phyloP scores from a whole-genome alignment of 2,888 invertebrate species.

The Disparrhopalites patrizii region DNA sequence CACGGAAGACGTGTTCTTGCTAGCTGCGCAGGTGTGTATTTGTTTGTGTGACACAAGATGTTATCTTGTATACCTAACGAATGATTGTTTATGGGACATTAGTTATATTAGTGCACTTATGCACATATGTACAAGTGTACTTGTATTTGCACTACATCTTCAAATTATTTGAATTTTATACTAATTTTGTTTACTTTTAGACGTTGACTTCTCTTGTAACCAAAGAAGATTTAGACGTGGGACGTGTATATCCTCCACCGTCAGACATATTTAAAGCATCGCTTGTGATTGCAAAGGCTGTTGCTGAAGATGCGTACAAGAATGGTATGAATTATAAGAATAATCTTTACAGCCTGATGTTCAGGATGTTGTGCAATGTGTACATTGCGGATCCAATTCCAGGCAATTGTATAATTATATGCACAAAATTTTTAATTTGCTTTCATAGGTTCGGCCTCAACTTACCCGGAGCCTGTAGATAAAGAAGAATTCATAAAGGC shows the following conservation, averaged over 20 bases:
- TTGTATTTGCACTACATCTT: too few species aligned
- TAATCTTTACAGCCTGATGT: neutral
- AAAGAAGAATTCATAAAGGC: slow-evolving; percentile 66
- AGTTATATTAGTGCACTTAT: too few species aligned
- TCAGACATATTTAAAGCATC: slow-evolving; percentile 80
- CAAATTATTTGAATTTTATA: slow-evolving; percentile 1
- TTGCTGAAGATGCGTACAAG: slow-evolving; percentile 84
- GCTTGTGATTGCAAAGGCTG: slow-evolving; percentile 77
- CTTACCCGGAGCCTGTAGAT: slow-evolving; percentile 79
- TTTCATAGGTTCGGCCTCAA: slow-evolving; percentile 66
- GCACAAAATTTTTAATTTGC: neutral
- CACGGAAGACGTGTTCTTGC: slow-evolving; percentile 86
- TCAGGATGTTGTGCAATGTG: neutral
- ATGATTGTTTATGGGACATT: too few species aligned
- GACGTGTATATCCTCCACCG: slow-evolving; percentile 90
- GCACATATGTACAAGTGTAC: too few species aligned
- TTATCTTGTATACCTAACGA: too few species aligned
- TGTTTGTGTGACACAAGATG: too few species aligned
- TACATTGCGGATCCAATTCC: too few species aligned
- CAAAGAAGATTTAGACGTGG: slow-evolving; percentile 72
- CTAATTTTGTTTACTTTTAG: slow-evolving; percentile 54
- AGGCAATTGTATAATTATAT: too few species aligned
- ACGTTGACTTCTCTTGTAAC: slow-evolving; percentile 79
- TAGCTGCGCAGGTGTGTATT: slow-evolving; percentile 67
- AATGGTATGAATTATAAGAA: slow-evolving; percentile 60